These are phyloP conservation scores for Melinaea menophilus DNA, from an alignment of 2,888 invertebrate species.

Conservation along the genomic window DNA sequence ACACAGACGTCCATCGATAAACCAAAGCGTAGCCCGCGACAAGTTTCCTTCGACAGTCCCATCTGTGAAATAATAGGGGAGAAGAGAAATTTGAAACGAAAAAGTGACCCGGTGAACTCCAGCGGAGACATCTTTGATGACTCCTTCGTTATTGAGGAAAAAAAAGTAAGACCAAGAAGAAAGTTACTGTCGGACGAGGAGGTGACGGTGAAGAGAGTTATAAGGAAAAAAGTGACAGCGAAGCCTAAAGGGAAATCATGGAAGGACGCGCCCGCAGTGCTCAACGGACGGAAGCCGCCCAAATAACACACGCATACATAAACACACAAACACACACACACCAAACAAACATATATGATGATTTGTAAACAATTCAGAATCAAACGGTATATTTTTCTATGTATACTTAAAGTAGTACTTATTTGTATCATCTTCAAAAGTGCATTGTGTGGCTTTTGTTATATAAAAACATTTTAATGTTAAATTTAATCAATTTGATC, in stretches of 20 bases:
- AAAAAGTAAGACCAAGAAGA: slow-evolving; percentile 56
- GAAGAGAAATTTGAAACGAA: slow-evolving; percentile 28
- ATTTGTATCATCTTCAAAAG: no score
- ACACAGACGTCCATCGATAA: slow-evolving; percentile 65
- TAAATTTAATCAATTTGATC: no score
- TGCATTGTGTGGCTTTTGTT: no score
- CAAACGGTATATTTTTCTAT: no score
- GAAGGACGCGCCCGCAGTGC: slow-evolving; percentile 57
- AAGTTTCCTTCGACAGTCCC: slow-evolving; percentile 65
- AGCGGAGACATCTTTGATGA: slow-evolving; percentile 71
- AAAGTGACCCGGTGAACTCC: slow-evolving; percentile 44
- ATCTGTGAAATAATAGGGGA: slow-evolving; percentile 55
- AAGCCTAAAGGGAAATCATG: slow-evolving; percentile 56
- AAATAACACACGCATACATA: slow-evolving; percentile 37
- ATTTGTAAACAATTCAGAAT: no score
- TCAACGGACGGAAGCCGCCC: slow-evolving; percentile 62
- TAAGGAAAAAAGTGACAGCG: slow-evolving; percentile 57
- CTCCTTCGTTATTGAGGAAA: slow-evolving; percentile 57
- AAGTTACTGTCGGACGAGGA: slow-evolving; percentile 57
- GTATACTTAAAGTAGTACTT: no score
- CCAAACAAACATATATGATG: slow-evolving; percentile 5
- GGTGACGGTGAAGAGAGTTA: slow-evolving; percentile 55
- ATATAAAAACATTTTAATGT: no score
- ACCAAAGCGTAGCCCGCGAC: slow-evolving; percentile 47
- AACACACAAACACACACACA: slow-evolving; percentile 13